Percentiles rank a stretch among this genome's conserved stretches.
Conservation (phyloP, 2,113 vertebrate genomes). For the Zapus hudsonius region DNA sequence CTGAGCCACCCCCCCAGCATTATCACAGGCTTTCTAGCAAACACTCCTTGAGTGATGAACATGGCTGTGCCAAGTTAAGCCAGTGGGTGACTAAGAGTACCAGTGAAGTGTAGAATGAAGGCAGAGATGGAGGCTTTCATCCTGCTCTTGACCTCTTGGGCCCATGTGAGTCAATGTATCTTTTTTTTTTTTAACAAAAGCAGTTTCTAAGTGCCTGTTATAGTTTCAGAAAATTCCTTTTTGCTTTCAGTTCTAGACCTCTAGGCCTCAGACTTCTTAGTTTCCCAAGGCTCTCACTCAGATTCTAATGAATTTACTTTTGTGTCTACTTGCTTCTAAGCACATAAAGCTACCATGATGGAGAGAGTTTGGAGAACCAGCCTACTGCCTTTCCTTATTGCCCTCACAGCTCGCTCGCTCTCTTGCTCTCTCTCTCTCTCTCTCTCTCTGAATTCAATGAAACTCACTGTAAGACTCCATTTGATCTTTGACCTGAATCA, state of each 20-base stretch:
- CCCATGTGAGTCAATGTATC: not conserved
- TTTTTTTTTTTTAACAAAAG: not conserved
- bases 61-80: not conserved
- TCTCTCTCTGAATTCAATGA: not conserved
- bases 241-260: not conserved
- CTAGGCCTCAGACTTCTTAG: not conserved
- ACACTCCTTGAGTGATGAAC: not conserved
- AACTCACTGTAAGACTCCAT: not conserved
- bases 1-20: too few relatives aligned
- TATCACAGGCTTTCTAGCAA: not conserved
- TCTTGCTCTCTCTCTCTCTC: not conserved
- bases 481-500: not conserved
- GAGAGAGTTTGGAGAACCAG: not conserved
- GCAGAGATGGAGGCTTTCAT: not conserved
- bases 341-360: not conserved
- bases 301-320: not conserved
- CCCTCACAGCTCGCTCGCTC: not conserved
- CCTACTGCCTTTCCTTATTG: not conserved
- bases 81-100: not conserved
- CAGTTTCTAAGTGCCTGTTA: not conserved
- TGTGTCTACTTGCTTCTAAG: not conserved
- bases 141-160: not conserved
- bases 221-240: not conserved
- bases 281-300: not conserved
- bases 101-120: not conserved